These are phyloP conservation scores for Avahi laniger DNA, from an alignment of 2,797 vertebrate genomes.

Conservation along the genomic window DNA sequence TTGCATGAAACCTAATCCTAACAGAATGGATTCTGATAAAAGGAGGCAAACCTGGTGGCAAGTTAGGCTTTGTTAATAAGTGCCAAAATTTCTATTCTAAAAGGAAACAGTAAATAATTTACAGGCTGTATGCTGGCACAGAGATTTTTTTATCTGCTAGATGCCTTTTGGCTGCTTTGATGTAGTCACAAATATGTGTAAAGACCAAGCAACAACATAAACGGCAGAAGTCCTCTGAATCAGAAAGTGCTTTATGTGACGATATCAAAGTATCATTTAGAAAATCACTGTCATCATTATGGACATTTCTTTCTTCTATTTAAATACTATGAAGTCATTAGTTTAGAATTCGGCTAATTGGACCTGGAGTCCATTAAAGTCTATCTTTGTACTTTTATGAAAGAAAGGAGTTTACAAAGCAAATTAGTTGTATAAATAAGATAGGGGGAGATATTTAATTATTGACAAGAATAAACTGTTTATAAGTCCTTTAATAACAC, in stretches of 20 bases:
- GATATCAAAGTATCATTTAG: neutral
- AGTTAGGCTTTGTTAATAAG: neutral
- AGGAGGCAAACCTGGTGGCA: neutral
- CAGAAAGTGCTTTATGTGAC: neutral
- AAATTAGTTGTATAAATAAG: slow-evolving; percentile 52
- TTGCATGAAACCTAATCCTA: neutral
- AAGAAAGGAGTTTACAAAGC: slow-evolving; percentile 50
- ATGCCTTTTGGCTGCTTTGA: neutral
- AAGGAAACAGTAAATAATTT: neutral
- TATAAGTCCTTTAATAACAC: slow-evolving; percentile 16
- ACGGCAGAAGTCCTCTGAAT: neutral
- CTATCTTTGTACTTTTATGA: slow-evolving; percentile 46
- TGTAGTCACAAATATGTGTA: neutral
- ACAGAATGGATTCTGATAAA: neutral
- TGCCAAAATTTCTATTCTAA: slow-evolving; percentile 10
- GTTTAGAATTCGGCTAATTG: slow-evolving; percentile 57
- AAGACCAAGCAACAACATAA: slow-evolving; percentile 2
- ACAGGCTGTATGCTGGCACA: neutral
- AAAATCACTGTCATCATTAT: neutral
- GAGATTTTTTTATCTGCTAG: slow-evolving; percentile 21
- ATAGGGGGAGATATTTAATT: slow-evolving; percentile 8
- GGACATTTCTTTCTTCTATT: neutral
- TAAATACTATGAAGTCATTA: slow-evolving; percentile 39
- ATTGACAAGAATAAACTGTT: slow-evolving; percentile 41
- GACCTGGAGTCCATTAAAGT: neutral